A percentile compares a stretch with the other conserved stretches of the same genome.
Evolutionary conservation across 2,888 invertebrate species (phyloP).

Genomic region (Philopedon plagiatum): DNA sequence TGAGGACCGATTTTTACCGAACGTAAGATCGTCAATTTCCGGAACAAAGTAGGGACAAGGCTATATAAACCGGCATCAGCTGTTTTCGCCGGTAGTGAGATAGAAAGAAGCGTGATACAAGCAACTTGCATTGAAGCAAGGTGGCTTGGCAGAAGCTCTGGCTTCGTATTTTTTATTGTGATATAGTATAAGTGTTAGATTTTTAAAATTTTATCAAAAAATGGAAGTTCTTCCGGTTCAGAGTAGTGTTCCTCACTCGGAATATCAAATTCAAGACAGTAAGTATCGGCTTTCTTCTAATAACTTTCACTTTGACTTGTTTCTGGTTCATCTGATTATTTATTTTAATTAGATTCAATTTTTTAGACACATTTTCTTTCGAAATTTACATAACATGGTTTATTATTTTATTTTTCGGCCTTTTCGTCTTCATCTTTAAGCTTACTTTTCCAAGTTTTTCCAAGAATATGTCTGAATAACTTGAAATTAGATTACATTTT

Average conservation of each 20-base stretch:
- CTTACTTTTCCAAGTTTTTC: too few species aligned
- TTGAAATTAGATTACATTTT: too few species aligned
- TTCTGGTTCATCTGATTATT: neutral
- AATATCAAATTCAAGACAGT: conserved; percentile 65
- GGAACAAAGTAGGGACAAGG: conserved; percentile 53
- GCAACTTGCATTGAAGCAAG: conserved; percentile 37
- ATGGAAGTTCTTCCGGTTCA: conserved; percentile 64
- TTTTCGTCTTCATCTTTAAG: too few species aligned
- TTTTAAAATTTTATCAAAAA: conserved; percentile 57
- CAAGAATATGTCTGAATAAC: too few species aligned
- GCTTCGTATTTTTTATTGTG: conserved; percentile 59
- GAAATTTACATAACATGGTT: too few species aligned
- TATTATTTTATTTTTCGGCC: too few species aligned
- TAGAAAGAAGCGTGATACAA: conserved; percentile 42
- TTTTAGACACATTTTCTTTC: too few species aligned
- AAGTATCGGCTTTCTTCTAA: conserved; percentile 52
- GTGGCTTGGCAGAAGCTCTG: conserved; percentile 53
- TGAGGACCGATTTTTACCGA: conserved; percentile 11
- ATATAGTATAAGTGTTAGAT: conserved; percentile 60
- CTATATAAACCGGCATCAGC: conserved; percentile 53
- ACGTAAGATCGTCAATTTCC: conserved; percentile 34
- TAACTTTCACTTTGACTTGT: conserved; percentile 6
- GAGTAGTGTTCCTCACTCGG: conserved; percentile 55
- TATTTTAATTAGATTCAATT: neutral
- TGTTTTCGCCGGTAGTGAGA: conserved; percentile 48